Base-by-base conservation (phyloP, 2,888 invertebrate genomes). In the Drosophila prolongata region DNA sequence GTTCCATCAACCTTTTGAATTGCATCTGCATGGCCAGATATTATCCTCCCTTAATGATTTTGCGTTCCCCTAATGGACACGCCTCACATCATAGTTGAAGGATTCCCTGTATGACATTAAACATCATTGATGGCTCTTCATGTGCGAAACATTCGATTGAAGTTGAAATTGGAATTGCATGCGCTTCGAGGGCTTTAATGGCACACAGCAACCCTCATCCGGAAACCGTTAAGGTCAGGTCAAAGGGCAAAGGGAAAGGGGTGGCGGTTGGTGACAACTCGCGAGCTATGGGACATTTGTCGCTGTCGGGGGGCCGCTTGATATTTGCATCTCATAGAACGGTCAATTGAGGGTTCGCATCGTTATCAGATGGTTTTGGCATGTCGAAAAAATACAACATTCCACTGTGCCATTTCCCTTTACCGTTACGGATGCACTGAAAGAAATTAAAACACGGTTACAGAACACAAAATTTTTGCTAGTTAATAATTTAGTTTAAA, bases 291-390 rank as follows among this genome's bases (percentile, higher is more conserved):
- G 64, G 38, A 64, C 67, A 43, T 47, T 57, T 40, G 3, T 34
- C 67, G 67, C 55, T 14, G 69, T 68, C 69, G 69, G 75, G 53
- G 53, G 67, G 37, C 34, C 68, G 58, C 69, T 70, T 35, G 75
- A 57, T 71, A 71, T 66, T 75, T 71, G 55, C 67, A 71, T 75
- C 68, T 67, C 54, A 42, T 56, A 47, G 69, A 75, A 75, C 75
- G 75, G 72, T 67, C 75, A 71, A 71, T 64, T 71, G 65, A 71
- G 55, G 71, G 47, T 50, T 71, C 57, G 71, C 73, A 57, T 65
- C 71, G 67, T 66, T 71, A 71, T 74, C 71, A 71, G 67, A 68
- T 71, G 52, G 71, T 66, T 71, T 54, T 49, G 37, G 72, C 72
- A 69, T 42, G 62, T 47, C 46, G 30, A 35, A 37, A 47, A 70